Evolutionary conservation across 2,888 invertebrate genomes (phyloP), one percentile per base, ranked within the genome.

Genomic region (Hipparchia sbordonii): DNA sequence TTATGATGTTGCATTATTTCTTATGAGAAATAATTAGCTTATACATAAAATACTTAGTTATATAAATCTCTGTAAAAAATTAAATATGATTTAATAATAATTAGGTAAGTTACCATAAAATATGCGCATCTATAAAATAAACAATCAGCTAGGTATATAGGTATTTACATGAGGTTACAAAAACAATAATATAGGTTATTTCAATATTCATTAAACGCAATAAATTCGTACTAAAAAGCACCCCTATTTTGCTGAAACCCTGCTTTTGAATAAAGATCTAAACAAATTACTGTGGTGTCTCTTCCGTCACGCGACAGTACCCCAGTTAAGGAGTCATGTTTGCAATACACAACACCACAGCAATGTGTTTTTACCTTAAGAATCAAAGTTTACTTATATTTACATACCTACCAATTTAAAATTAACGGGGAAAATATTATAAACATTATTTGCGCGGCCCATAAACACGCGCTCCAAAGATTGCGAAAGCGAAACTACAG

Each of bases 211-310:
- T 46, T 46, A 10, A 6, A 13, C 56, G 46, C 52, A 60, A 70
- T 69, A 67, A 70, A 73, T 73, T 70, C 67, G 62, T 73, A 67
- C 61, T 59, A 46, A 46, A 39, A 67, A 54, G 59, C 59, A 71
- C 65, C 71, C 9, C 39, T 54, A 6, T 46, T 46, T 67, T 68
- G 12, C 13, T 23, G 51, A 61, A 6, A 71, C 45, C 65, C 65
- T 65, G 65, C 33, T 65, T 52, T 48, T 4, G 39, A 45, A 13
- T 62, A 62, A 62, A 9, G 39, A 2, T 46, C 0, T 1, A 62
- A n/a, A 12, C 39, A 57, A 6, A 13, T 57, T 7, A 23, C 52
- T 52, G 52, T 52, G 52, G 10, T 52, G 12, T 52, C 12, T 12
- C 4, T 2, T 12, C 5, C 8, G 51, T 9, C 8, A 9, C 51